phyloP scores from a whole-genome alignment of 2,888 invertebrate genomes.

The Temnothorax unifasciatus region DNA sequence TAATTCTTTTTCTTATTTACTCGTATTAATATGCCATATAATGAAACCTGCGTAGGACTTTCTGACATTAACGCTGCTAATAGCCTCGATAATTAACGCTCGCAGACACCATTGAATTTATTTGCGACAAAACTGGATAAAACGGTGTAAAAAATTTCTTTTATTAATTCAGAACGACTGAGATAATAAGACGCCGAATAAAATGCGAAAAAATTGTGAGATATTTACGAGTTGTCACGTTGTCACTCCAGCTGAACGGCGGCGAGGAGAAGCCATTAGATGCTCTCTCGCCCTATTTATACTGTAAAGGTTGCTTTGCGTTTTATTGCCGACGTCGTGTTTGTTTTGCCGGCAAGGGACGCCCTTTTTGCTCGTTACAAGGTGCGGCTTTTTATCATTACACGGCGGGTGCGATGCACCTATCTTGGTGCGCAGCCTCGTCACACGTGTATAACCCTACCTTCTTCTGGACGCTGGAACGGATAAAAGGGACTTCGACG shows the following conservation, averaged over 20 bases:
- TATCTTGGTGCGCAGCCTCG: slow-evolving; percentile 37
- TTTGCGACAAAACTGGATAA: not conserved
- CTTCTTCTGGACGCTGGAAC: slow-evolving; percentile 38
- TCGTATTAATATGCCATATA: slow-evolving; percentile 5
- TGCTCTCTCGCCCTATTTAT: slow-evolving; percentile 52
- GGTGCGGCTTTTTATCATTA: slow-evolving; percentile 48
- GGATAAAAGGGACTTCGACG: slow-evolving; percentile 44
- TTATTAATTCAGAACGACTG: not conserved
- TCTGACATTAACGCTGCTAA: slow-evolving; percentile 34
- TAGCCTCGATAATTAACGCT: slow-evolving; percentile 3
- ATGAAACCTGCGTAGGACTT: slow-evolving; percentile 6
- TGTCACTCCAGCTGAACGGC: slow-evolving; percentile 19
- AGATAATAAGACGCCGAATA: slow-evolving; percentile 3
- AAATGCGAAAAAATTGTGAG: slow-evolving; percentile 14
- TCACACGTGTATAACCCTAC: slow-evolving; percentile 43
- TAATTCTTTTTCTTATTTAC: slow-evolving; percentile 3
- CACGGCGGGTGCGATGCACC: slow-evolving; percentile 49
- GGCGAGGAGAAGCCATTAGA: slow-evolving; percentile 36
- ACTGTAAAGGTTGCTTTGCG: slow-evolving; percentile 46
- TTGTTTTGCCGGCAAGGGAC: slow-evolving; percentile 54
- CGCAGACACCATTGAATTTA: not conserved
- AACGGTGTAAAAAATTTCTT: not conserved
- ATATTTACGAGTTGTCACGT: slow-evolving; percentile 35
- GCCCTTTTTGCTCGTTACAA: slow-evolving; percentile 49
- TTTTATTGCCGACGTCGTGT: slow-evolving; percentile 53